A percentile compares a stretch with the other conserved stretches of the same genome.
phyloP scores from a whole-genome alignment of 2,113 vertebrate species.

The Brienomyrus longianalis region DNA sequence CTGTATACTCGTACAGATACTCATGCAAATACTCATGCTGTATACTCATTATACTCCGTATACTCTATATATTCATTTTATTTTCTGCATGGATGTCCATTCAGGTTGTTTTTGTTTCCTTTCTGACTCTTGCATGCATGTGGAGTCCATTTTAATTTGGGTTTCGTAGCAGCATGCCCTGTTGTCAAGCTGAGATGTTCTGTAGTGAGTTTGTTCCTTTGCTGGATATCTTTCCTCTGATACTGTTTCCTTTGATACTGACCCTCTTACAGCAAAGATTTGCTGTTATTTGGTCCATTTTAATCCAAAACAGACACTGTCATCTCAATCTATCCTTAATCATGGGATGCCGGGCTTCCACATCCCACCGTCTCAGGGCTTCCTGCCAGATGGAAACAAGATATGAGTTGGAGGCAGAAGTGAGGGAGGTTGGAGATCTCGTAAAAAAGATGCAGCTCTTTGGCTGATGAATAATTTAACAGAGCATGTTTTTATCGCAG shows the following conservation, averaged over 20 bases:
- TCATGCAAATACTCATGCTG: too few relatives aligned
- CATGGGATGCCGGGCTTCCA: not conserved
- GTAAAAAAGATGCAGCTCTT: not conserved
- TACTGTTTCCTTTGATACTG: not conserved
- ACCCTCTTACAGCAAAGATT: not conserved
- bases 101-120: not conserved
- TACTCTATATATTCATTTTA: not conserved
- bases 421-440: not conserved
- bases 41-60: too few relatives aligned
- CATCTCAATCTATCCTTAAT: not conserved
- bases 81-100: not conserved
- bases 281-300: not conserved
- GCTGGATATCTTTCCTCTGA: not conserved
- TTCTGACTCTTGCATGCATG: not conserved
- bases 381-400: not conserved
- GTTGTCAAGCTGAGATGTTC: not conserved
- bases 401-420: not conserved
- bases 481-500: not conserved
- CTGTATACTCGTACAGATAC: not conserved
- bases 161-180: not conserved
- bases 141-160: not conserved
- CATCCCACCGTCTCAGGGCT: not conserved
- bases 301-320: not conserved
- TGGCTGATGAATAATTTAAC: not conserved
- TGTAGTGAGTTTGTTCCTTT: too few relatives aligned